Evolutionary conservation across 1,140 invertebrate genomes (phyloP).

Genomic region (Drosophila bipectinata): DNA sequence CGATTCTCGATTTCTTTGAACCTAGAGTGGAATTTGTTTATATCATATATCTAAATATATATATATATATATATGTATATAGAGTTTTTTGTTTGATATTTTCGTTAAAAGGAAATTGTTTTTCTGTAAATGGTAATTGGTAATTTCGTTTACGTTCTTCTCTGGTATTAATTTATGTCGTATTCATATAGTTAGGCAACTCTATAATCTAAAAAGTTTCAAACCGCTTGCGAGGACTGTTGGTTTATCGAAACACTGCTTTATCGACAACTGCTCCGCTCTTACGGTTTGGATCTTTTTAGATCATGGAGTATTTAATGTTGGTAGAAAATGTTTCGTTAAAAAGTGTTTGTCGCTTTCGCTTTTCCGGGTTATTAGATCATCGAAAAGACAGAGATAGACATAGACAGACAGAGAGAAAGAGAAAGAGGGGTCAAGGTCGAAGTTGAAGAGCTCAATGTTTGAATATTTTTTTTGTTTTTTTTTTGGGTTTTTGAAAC

Average conservation of each 20-base stretch:
- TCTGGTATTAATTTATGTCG: constrained; percentile 47
- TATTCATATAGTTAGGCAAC: constrained; percentile 55
- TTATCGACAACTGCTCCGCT: neutral
- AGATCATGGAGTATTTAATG: neutral
- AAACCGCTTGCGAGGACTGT: neutral
- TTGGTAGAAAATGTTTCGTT: constrained; percentile 69
- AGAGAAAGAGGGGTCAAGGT: constrained; percentile 49
- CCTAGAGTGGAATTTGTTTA: constrained; percentile 34
- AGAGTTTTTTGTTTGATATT: constrained; percentile 30
- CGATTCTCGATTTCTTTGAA: constrained; percentile 13
- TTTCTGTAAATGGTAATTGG: constrained; percentile 42
- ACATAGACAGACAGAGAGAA: constrained; percentile 38
- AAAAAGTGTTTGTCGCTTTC: constrained; percentile 50
- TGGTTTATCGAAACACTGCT: neutral
- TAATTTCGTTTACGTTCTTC: constrained; percentile 34
- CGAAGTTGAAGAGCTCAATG: constrained; percentile 36
- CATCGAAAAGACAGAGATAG: constrained; percentile 51
- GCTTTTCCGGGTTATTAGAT: constrained; percentile 35
- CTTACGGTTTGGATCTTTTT: neutral
- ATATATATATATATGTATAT: constrained; percentile 20
- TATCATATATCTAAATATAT: constrained; percentile 39
- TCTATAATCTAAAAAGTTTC: neutral
- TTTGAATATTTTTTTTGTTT: constrained; percentile 9
- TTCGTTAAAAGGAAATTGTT: constrained; percentile 32
- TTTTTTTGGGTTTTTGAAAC: constrained; percentile 3